Evolutionary conservation across 2,888 invertebrate species (phyloP).

Genomic region (Aelia acuminata): DNA sequence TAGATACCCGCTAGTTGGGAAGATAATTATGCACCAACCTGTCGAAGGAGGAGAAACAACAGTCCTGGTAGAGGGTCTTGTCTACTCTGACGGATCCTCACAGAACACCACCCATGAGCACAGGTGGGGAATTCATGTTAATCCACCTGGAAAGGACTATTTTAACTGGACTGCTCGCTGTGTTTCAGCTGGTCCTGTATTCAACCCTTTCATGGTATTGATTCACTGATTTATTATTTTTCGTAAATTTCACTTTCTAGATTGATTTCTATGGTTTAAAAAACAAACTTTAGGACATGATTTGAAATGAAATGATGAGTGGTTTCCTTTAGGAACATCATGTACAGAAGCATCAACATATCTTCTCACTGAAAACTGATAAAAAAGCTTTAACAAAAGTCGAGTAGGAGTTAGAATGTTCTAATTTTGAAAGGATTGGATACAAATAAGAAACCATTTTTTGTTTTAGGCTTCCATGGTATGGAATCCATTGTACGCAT

Average conservation of each 20-base stretch:
- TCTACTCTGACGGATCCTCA: constrained; percentile 88
- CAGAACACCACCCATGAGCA: constrained; percentile 82
- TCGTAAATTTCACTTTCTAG: neutral
- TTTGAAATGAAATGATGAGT: no score
- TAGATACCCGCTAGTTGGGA: constrained; percentile 89
- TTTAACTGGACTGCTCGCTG: constrained; percentile 92
- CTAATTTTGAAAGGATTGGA: no score
- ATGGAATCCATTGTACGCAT: no score
- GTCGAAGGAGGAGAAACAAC: constrained; percentile 86
- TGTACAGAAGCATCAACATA: no score
- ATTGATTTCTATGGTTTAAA: no score
- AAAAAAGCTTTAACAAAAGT: no score
- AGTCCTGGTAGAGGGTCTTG: constrained; percentile 84
- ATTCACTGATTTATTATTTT: neutral
- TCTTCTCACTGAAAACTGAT: no score
- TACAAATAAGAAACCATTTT: no score
- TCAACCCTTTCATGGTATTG: constrained; percentile 81
- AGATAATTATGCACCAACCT: constrained; percentile 86
- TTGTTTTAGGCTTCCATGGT: no score
- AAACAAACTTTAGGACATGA: no score
- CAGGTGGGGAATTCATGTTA: constrained; percentile 87
- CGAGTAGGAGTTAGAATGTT: no score
- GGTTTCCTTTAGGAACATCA: no score
- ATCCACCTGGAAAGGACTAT: constrained; percentile 86
- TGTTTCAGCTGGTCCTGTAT: constrained; percentile 82